A percentile compares a stretch with the other conserved stretches of the same genome.
Conservation (phyloP, 1,140 invertebrate genomes). For the Drosophila jambulina region DNA sequence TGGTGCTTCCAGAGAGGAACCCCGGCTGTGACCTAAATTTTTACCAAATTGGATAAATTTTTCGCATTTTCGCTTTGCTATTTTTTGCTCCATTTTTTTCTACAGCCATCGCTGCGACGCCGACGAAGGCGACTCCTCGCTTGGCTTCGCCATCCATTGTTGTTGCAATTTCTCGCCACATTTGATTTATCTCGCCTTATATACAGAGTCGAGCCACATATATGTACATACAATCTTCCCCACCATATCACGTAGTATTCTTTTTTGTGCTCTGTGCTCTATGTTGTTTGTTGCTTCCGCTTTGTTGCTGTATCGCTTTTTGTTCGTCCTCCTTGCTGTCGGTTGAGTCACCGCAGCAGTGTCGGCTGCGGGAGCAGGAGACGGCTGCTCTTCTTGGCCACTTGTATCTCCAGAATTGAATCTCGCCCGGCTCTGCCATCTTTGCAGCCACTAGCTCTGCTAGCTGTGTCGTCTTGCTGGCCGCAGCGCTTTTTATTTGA, state of each 20-base stretch:
- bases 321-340: constrained; percentile 30
- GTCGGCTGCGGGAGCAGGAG: constrained; percentile 22
- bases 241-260: constrained; percentile 60
- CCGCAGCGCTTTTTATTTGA: constrained; percentile 74
- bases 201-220: constrained; percentile 50
- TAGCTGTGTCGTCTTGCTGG: constrained; percentile 63
- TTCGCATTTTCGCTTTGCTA: constrained; percentile 80
- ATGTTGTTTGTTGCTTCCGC: constrained; percentile 55
- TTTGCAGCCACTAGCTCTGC: constrained; percentile 48
- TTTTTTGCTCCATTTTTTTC: constrained; percentile 23
- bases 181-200: constrained; percentile 83
- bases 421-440: constrained; percentile 66
- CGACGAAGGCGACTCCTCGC: constrained; percentile 45
- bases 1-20: constrained; percentile 58
- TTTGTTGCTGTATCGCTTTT: constrained; percentile 39
- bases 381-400: constrained; percentile 71
- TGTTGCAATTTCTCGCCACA: constrained; percentile 84
- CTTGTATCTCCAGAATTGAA: constrained; percentile 81
- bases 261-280: constrained; percentile 25
- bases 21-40: constrained; percentile 83
- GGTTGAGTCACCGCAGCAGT: constrained; percentile 68
- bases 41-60: constrained; percentile 85
- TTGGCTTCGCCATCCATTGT: constrained; percentile 52
- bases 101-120: constrained; percentile 27
- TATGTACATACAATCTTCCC: constrained; percentile 49